Evolutionary conservation across 2,113 vertebrate genomes (phyloP), one percentile per base, ranked within the genome.

Genomic region (rabbit (Oryctolagus cuniculus)): DNA sequence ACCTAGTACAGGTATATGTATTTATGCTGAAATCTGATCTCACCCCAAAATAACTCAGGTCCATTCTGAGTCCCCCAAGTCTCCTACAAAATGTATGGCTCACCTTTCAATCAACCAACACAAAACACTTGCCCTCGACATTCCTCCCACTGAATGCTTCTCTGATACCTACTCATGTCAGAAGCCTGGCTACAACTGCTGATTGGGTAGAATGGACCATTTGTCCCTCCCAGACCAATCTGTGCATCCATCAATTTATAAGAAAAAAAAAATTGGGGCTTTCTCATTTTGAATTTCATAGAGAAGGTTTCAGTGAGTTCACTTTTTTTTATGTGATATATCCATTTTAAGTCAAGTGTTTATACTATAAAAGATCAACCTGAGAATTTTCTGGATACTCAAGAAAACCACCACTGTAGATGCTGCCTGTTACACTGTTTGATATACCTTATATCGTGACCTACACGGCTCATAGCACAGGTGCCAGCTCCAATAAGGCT

Each of bases 401-500:
- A 34, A 15, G 38, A 87, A 89, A 87, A 19, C 6, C 55, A 24
- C 19, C 31, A 10, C 34, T 64, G 24, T 81, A 27, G 22, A 78
- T 2, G 64, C 17, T 6, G 53, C 74, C 69, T 53, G 51, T 15
- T 81, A 79, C 0, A 3, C 66, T 84, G 25, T 66, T 94, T 58
- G 78, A 44, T 78, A 69, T 53, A 13, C 81, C 66, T 92, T 74
- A 78, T 36, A 66, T 63, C 82, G 82, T 36, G 94, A 61, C 63
- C 85, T 69, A 78, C 1, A 34, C 44, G 36, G 73, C 0, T 55
- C 55, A 91, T 49, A 55, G 86, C 55, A 74, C 15, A 61, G 49
- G 77, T 79, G 38, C 72, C 53, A 81, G 53, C 66, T 77, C 72
- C 55, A 93, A 86, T 70, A 92, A 87, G 66, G 36, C 90, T 27